Percentiles rank a stretch among this genome's conserved stretches.
Evolutionary conservation across 2,797 vertebrate species (phyloP).

Genomic region (Limosa lapponica): DNA sequence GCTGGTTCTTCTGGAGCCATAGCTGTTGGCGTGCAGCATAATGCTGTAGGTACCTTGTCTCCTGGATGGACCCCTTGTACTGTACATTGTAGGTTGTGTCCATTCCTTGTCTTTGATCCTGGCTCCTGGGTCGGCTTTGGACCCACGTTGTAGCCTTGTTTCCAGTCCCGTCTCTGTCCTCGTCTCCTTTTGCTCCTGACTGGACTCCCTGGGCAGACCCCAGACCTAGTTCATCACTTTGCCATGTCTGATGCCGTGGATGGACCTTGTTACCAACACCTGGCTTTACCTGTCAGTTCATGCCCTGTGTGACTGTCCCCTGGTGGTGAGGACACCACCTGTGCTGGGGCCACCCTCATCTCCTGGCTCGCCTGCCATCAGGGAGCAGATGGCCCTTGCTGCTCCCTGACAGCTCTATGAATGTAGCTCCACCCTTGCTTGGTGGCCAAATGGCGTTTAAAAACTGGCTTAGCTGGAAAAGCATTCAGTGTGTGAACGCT

Average conservation of each 20-base stretch:
- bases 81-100: fast-evolving
- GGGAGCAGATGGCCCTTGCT: background rate
- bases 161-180: background rate
- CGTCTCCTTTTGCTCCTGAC: background rate
- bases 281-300: background rate
- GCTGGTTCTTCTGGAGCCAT: background rate
- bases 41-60: background rate
- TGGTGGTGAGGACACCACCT: fast-evolving
- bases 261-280: background rate
- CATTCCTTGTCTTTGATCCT: background rate
- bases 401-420: background rate
- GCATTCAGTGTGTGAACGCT: background rate
- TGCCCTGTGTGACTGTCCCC: background rate
- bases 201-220: background rate
- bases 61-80: background rate
- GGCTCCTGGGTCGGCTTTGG: background rate
- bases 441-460: background rate
- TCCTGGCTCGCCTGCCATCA: background rate
- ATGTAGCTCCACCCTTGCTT: background rate
- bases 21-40: background rate
- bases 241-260: background rate
- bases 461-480: conserved; percentile 31
- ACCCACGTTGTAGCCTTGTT: background rate
- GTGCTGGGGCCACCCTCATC: background rate
- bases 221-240: background rate